phyloP scores from a whole-genome alignment of 2,797 vertebrate species.

The Sebastes hopkinsi region DNA sequence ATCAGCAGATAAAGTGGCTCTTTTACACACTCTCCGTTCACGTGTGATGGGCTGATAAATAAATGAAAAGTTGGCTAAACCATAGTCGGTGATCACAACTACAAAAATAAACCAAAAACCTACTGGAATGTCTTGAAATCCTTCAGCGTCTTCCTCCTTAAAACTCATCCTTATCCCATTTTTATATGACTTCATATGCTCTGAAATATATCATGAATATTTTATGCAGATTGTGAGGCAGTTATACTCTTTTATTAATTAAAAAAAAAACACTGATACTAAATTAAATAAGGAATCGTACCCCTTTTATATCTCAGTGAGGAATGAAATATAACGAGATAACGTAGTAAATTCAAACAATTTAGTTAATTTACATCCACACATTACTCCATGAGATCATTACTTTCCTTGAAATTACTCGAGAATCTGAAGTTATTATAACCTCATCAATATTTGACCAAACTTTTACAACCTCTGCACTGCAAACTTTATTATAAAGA shows the following conservation, averaged over 20 bases:
- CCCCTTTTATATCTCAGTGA: slow-evolving; percentile 1
- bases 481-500: slow-evolving; percentile 11
- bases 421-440: slow-evolving; percentile 34
- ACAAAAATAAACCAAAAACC: neutral
- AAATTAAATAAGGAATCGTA: slow-evolving; percentile 35
- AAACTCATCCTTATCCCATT: neutral
- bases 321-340: slow-evolving; percentile 21
- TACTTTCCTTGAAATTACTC: slow-evolving; percentile 16
- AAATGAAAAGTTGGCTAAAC: slow-evolving; percentile 15
- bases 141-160: neutral
- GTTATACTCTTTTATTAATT: slow-evolving; percentile 21
- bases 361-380: slow-evolving; percentile 31
- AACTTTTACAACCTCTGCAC: slow-evolving; percentile 30
- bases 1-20: slow-evolving; percentile 38
- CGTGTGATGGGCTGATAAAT: slow-evolving; percentile 11
- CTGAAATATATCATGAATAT: slow-evolving; percentile 34
- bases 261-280: neutral
- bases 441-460: slow-evolving; percentile 55
- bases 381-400: slow-evolving; percentile 7
- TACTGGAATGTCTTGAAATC: neutral
- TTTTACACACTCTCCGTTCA: slow-evolving; percentile 11
- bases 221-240: neutral
- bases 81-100: neutral
- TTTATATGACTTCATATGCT: neutral
- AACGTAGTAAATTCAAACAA: slow-evolving; percentile 27